Base-by-base conservation (phyloP, 1,140 invertebrate species). In the Sipha flava region DNA sequence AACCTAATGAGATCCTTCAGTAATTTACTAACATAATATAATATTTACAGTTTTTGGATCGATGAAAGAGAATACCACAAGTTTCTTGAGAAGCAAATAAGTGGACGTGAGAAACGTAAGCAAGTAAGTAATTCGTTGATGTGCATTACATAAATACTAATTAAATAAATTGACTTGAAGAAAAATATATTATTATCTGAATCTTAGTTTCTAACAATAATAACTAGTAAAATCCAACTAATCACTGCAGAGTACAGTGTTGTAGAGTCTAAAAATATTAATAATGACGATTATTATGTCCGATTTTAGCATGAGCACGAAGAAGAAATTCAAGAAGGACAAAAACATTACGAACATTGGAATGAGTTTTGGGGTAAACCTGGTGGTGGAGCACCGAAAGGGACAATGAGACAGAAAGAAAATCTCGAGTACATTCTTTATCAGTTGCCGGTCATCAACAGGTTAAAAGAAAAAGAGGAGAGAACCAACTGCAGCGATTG, bases 271-370 rank as follows among this genome's bases (percentile, higher is more conserved):
- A n/a, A n/a, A n/a, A n/a, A n/a, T n/a, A n/a, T n/a, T n/a, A n/a
- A n/a, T n/a, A n/a, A n/a, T 40, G 34, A 1, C 9, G n/a, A 16
- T 66, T 16, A 43, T 43, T 40, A 34, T 45, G 7, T 21, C 10
- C 9, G 14, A 54, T 79, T 62, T 54, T 82, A 88, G 87, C 86
- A 87, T 29, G 86, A 88, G 80, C 83, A 83, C 52, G 80, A 84
- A 70, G 90, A 91, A 57, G 86, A 88, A 1, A 47, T 82, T 52
- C 88, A 89, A 83, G 88, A 86, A 80, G 87, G 87, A 49, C 85
- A 85, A 26, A 86, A 85, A 62, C 91, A 92, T 83, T 90, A 91
- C 84, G 87, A 88, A 82, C 90, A 90, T 3, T 91, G 90, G 90
- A 87, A 86, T 80, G 87, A 86, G 9, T 86, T 91, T 79, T 91